Evolutionary conservation across 2,888 invertebrate genomes (phyloP), one percentile per base, ranked within the genome.

Genomic region (Oxystoma pomonae): DNA sequence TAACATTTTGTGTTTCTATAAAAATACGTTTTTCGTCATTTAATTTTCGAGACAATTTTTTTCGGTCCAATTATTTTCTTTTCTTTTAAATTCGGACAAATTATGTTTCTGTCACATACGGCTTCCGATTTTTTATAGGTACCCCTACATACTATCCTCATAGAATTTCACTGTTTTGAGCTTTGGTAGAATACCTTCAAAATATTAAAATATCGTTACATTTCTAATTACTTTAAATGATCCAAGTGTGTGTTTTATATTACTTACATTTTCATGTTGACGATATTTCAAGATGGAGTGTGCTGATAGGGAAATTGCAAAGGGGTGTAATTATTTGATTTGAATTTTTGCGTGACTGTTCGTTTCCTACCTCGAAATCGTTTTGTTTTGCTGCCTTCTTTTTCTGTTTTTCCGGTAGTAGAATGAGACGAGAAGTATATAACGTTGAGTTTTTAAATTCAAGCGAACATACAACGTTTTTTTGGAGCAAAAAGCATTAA

Each of bases 271-370:
- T 35, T 3, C 35, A 12, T 35, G 35, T 35, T 35, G 35, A 35
- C 12, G 35, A 35, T 35, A 35, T 35, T 35, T 35, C 12, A 3
- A 35, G 35, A 35, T 35, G 35, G 35, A 12, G 35, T 35, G 12
- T 35, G 35, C 51, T 56, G 66, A 66, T 66, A 66, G 66, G 65
- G 68, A 69, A 71, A 72, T 71, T 68, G 71, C 70, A 63, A 68
- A 65, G 69, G 71, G 71, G 68, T 71, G 71, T 71, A 72, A 71
- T 70, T 71, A 71, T 60, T 64, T 63, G 61, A 57, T 60, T 35
- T 55, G 53, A 59, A 63, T 59, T 55, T 53, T 70, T 62, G 70
- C 71, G 72, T 71, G 71, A 69, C 68, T 60, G 59, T 58, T 63
- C 64, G 5, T 12, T 35, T 35, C 35, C 35, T 35, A 7, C 5